These are phyloP conservation scores for Clupea harengus DNA, from an alignment of 2,113 vertebrate species.

Conservation along the genomic window DNA sequence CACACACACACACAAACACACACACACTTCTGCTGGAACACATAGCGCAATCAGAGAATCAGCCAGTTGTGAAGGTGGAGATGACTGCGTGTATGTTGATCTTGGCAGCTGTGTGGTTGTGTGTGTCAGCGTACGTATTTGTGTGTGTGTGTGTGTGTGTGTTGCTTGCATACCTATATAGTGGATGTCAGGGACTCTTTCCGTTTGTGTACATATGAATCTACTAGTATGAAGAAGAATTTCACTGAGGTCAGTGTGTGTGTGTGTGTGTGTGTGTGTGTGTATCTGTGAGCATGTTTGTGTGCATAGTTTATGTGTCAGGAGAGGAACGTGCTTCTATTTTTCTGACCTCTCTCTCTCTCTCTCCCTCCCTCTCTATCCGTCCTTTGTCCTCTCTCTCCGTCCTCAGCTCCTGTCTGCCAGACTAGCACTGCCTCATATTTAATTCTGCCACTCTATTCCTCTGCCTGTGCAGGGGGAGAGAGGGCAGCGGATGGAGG, in stretches of 20 bases:
- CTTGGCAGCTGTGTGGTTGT: not conserved
- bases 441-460: conserved; percentile 41
- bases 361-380: not conserved
- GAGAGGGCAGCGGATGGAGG: conserved; percentile 12
- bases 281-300: not conserved
- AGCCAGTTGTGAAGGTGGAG: too few relatives aligned
- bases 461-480: conserved; percentile 17
- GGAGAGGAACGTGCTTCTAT: not conserved
- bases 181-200: not conserved
- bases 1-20: conserved; percentile 21
- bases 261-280: not conserved
- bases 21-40: too few relatives aligned
- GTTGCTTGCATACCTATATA: not conserved
- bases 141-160: conserved; percentile 2
- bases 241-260: not conserved
- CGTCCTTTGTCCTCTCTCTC: conserved; percentile 17
- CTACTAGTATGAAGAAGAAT: not conserved
- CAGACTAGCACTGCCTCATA: conserved; percentile 34
- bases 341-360: not conserved
- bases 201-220: not conserved
- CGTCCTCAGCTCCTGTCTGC: not conserved
- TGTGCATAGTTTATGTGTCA: conserved; percentile 8
- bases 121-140: not conserved
- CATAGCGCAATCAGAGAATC: too few relatives aligned
- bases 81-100: too few relatives aligned